Conservation (phyloP, 2,797 vertebrate genomes). For the Tenualosa thibaudeaui region DNA sequence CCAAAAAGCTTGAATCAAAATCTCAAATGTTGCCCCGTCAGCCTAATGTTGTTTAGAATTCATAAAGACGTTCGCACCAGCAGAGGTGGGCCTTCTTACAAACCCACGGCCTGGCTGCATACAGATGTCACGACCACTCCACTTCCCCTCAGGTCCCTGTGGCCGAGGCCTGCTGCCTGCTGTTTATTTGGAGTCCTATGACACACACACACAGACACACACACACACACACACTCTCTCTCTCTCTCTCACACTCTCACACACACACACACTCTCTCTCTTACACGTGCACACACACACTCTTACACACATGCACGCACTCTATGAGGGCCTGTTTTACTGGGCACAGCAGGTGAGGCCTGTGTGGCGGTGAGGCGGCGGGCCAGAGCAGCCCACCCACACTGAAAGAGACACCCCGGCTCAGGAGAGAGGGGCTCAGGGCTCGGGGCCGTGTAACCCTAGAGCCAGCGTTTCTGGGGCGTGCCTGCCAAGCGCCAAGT, state of each 20-base stretch:
- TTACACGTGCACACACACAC: not conserved
- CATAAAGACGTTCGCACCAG: slow-evolving; percentile 17
- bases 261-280: not conserved
- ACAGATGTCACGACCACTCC: slow-evolving; percentile 1
- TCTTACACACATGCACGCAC: not conserved
- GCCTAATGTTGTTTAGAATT: slow-evolving; percentile 15
- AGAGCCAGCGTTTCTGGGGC: slow-evolving; percentile 43
- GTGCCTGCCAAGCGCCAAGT: slow-evolving; percentile 40
- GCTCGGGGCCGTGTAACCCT: slow-evolving; percentile 43
- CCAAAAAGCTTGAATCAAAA: slow-evolving; percentile 25
- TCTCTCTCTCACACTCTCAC: not conserved
- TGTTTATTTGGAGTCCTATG: slow-evolving; percentile 41
- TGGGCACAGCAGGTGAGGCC: slow-evolving; percentile 52
- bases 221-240: not conserved
- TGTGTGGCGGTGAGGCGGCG: slow-evolving; percentile 28
- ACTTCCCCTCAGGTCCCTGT: slow-evolving; percentile 19
- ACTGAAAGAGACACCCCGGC: slow-evolving; percentile 47
- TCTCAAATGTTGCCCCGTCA: slow-evolving; percentile 21
- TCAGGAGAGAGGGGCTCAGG: slow-evolving; percentile 33
- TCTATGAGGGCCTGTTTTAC: slow-evolving; percentile 40
- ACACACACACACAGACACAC: slow-evolving; percentile 28
- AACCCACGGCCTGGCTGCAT: slow-evolving; percentile 9
- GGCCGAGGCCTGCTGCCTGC: not conserved
- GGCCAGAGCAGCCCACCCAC: slow-evolving; percentile 35
- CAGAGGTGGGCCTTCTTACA: not conserved